phyloP scores from a whole-genome alignment of 2,888 invertebrate species.

The Heteromyza rotundicornis region DNA sequence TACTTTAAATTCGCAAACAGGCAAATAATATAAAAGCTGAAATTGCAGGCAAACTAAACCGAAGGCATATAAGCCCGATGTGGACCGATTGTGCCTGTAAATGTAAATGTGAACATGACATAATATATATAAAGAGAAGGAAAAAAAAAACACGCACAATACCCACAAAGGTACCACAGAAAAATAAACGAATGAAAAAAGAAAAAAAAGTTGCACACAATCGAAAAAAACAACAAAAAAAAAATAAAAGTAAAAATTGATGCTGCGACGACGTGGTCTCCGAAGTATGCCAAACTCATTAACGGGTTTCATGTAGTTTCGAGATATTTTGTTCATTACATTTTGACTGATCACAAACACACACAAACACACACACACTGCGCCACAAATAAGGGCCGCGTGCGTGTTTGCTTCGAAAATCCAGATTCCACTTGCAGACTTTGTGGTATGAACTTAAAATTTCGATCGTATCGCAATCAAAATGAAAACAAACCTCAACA shows the following conservation, averaged over 20 bases:
- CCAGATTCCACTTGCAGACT: not conserved
- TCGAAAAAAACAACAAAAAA: not conserved
- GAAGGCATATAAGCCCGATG: no score
- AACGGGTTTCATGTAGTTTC: constrained; percentile 21
- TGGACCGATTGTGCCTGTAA: no score
- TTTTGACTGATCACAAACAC: no score
- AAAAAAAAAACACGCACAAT: no score
- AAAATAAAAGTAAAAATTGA: not conserved
- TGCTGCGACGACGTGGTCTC: not conserved
- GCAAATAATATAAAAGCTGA: no score
- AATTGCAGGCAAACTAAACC: no score
- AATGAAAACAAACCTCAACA: constrained; percentile 9
- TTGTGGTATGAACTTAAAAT: not conserved
- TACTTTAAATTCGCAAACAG: no score
- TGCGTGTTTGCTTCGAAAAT: not conserved
- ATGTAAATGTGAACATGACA: not conserved
- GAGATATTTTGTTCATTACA: constrained; percentile 3
- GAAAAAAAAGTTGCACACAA: constrained; percentile 4
- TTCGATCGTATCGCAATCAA: not conserved
- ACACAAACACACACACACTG: not conserved
- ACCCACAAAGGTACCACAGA: not conserved
- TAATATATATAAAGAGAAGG: not conserved
- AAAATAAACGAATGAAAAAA: not conserved
- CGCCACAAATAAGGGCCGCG: constrained; percentile 3
- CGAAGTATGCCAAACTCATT: constrained; percentile 33